phyloP scores from a whole-genome alignment of 2,113 vertebrate species.

The Tachuris rubrigastra region DNA sequence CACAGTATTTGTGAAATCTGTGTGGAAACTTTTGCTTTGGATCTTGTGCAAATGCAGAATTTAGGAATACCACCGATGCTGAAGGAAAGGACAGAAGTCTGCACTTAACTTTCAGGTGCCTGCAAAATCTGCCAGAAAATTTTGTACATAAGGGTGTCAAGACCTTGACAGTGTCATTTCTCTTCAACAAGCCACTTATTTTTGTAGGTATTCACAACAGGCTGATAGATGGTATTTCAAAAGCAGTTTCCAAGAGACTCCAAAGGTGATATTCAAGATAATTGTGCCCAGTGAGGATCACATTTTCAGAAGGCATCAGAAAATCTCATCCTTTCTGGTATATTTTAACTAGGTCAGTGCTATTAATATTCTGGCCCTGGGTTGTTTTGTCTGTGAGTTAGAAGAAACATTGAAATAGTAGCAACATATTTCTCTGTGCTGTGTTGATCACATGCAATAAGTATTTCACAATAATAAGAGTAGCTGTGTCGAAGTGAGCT shows the following conservation, averaged over 20 bases:
- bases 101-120: background rate
- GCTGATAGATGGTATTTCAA: background rate
- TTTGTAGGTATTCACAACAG: background rate
- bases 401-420: constrained; percentile 6
- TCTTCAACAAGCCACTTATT: background rate
- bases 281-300: background rate
- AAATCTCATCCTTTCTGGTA: background rate
- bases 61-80: background rate
- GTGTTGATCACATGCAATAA: background rate
- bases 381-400: constrained; percentile 36
- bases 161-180: background rate
- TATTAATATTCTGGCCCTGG: background rate
- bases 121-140: background rate
- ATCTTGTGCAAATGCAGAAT: background rate
- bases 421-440: background rate
- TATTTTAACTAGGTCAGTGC: background rate
- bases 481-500: background rate
- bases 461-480: constrained; percentile 20
- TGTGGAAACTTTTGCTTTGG: background rate
- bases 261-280: background rate
- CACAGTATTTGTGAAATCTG: background rate
- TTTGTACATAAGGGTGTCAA: background rate
- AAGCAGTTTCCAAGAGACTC: background rate
- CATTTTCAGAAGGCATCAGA: background rate
- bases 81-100: background rate